Evolutionary conservation across 2,113 vertebrate species (phyloP).

Genomic region (Chelonoidis abingdonii): DNA sequence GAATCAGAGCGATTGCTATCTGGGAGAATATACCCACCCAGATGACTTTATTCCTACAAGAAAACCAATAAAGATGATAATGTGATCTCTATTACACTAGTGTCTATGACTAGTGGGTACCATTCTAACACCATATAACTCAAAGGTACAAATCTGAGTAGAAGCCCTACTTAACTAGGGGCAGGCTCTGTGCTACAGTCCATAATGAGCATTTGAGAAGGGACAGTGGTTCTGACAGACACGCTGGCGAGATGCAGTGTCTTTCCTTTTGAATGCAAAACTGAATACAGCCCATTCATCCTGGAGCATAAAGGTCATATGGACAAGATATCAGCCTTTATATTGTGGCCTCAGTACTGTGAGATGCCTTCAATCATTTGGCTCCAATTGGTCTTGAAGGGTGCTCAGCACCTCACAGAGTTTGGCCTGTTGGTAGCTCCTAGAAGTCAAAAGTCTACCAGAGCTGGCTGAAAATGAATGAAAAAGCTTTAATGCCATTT

Average conservation of each 20-base stretch:
- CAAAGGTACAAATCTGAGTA: not conserved
- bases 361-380: not conserved
- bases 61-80: not conserved
- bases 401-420: not conserved
- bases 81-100: not conserved
- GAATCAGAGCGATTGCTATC: conserved; percentile 77
- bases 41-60: conserved; percentile 84
- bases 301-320: not conserved
- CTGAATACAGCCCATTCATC: not conserved
- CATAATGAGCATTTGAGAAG: not conserved
- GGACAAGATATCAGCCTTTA: not conserved
- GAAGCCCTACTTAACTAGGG: not conserved
- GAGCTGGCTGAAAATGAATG: not conserved
- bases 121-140: not conserved
- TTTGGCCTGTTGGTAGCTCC: not conserved
- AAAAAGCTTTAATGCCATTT: not conserved
- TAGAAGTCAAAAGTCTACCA: not conserved
- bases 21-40: conserved; percentile 84
- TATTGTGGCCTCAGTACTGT: not conserved
- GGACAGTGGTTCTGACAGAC: not conserved
- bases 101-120: not conserved
- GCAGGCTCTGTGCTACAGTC: not conserved
- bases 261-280: not conserved
- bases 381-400: not conserved
- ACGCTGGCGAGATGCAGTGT: not conserved